Percentiles rank a stretch among this genome's conserved stretches.
Evolutionary conservation across 2,113 vertebrate species (phyloP).

Genomic region (Panthera leo): DNA sequence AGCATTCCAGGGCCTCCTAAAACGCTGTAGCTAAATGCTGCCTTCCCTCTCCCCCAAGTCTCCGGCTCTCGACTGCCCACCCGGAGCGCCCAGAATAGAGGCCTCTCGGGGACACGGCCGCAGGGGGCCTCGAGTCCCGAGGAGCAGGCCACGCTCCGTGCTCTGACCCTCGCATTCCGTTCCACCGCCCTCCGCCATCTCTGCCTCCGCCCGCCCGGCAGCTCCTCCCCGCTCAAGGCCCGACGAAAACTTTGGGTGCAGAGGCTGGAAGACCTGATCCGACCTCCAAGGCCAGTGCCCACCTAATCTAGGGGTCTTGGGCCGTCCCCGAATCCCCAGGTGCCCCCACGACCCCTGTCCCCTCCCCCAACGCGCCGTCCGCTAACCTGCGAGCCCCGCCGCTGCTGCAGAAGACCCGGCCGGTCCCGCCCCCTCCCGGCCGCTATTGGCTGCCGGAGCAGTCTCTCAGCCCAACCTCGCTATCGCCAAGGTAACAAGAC

Average conservation of each 20-base stretch:
- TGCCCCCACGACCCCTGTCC: not conserved
- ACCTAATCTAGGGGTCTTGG: not conserved
- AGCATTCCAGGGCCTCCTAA: slow-evolving; percentile 64
- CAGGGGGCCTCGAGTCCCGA: not conserved
- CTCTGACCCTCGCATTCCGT: not conserved
- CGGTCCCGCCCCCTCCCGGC: not conserved
- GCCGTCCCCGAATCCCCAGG: not conserved
- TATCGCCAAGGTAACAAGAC: slow-evolving; percentile 57
- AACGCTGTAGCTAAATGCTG: slow-evolving; percentile 79
- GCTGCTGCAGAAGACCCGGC: not conserved
- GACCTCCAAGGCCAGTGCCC: not conserved
- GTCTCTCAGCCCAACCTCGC: not conserved
- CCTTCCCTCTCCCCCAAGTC: slow-evolving; percentile 74
- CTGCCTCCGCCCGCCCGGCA: not conserved
- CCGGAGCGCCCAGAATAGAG: not conserved
- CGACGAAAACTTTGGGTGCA: not conserved
- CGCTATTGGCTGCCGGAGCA: slow-evolving; percentile 22
- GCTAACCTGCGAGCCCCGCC: slow-evolving; percentile 50
- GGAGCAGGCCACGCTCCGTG: not conserved
- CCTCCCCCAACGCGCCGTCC: not conserved
- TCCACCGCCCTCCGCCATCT: slow-evolving; percentile 40
- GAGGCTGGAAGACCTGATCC: not conserved
- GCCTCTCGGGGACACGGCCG: not conserved
- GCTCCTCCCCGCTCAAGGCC: slow-evolving; percentile 1
- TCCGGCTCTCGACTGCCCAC: not conserved